Percentiles rank a stretch among this genome's conserved stretches.
These are phyloP conservation scores for Gambelia wislizenii DNA, from an alignment of 2,797 vertebrate species.

Conservation along the genomic window DNA sequence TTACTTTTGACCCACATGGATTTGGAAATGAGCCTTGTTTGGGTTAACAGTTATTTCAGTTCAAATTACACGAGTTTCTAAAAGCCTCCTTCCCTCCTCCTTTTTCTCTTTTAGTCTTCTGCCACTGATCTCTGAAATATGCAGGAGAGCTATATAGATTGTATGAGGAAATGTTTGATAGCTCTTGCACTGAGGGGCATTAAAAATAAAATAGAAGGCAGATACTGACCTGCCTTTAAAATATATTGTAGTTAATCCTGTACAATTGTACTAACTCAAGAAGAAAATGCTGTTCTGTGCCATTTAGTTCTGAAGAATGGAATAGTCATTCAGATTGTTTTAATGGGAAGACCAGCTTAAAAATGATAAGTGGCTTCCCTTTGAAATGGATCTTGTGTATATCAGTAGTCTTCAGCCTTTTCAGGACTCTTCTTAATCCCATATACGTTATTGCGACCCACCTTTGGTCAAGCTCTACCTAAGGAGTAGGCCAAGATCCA, in stretches of 20 bases:
- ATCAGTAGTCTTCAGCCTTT: neutral
- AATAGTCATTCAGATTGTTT: neutral
- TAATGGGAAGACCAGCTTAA: neutral
- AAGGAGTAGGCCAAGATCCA: neutral
- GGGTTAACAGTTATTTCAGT: slow-evolving; percentile 61
- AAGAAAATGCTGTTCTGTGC: slow-evolving; percentile 17
- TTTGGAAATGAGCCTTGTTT: slow-evolving; percentile 69
- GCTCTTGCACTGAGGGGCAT: neutral
- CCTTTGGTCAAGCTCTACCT: neutral
- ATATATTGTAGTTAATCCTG: neutral
- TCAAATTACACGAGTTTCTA: neutral
- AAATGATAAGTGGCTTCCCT: neutral
- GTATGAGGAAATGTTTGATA: slow-evolving; percentile 10
- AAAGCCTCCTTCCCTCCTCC: slow-evolving; percentile 1
- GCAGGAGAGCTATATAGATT: neutral
- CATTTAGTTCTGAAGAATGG: slow-evolving; percentile 17
- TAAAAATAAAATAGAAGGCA: slow-evolving; percentile 9
- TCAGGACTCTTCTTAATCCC: neutral
- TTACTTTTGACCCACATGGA: slow-evolving; percentile 62
- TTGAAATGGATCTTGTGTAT: neutral
- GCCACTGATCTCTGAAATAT: slow-evolving; percentile 33
- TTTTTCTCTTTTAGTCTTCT: slow-evolving; percentile 16
- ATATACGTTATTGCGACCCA: neutral
- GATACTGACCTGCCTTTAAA: slow-evolving; percentile 7
- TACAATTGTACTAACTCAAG: neutral